Percentiles rank a stretch among this genome's conserved stretches.
Evolutionary conservation across 2,113 vertebrate genomes (phyloP).

Genomic region (Ardeotis arabs): DNA sequence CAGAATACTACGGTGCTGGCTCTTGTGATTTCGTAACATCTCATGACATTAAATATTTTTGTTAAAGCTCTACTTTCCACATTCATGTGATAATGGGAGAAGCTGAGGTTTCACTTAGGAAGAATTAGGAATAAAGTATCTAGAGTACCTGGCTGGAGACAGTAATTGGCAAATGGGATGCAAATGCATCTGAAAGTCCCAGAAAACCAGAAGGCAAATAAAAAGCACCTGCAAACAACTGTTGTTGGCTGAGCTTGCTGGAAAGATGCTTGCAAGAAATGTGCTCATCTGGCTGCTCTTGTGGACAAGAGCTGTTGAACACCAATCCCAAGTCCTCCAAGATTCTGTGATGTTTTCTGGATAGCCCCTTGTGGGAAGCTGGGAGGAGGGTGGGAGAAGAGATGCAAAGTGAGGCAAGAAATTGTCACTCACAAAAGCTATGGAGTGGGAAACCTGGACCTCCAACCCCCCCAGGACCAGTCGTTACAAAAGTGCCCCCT

Average conservation of each 20-base stretch:
- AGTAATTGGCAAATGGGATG: conserved; percentile 8
- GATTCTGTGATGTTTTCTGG: not conserved
- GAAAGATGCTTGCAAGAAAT: not conserved
- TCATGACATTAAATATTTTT: not conserved
- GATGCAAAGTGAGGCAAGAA: not conserved
- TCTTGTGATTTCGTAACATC: not conserved
- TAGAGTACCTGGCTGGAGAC: not conserved
- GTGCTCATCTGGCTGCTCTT: not conserved
- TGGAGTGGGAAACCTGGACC: not conserved
- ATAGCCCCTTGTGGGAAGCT: not conserved
- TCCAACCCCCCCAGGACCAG: accelerated
- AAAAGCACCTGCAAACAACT: conserved; percentile 36
- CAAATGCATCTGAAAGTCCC: not conserved
- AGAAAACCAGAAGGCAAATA: conserved; percentile 14
- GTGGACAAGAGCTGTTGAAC: not conserved
- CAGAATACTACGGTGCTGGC: not conserved
- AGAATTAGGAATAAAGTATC: conserved; percentile 14
- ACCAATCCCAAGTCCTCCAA: not conserved
- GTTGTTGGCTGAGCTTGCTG: not conserved
- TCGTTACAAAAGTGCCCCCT: accelerated
- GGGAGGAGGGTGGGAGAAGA: not conserved
- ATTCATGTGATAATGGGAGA: not conserved
- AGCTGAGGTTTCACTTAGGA: not conserved
- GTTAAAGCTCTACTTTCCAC: not conserved
- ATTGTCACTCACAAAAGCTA: not conserved